Base-by-base conservation (phyloP, 1,140 invertebrate species). In the Ceratosolen solmsi region DNA sequence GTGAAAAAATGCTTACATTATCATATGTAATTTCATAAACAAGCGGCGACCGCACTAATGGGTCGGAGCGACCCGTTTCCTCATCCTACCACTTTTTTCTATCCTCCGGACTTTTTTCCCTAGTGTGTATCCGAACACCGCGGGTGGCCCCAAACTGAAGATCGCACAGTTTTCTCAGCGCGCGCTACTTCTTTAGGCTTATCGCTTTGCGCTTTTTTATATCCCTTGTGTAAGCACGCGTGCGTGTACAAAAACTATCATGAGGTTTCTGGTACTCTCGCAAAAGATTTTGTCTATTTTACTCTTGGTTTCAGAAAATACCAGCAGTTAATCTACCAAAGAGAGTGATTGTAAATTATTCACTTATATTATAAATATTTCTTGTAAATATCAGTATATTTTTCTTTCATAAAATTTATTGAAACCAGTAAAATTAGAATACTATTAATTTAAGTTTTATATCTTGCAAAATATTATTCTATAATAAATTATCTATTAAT, bases 1-100 rank as follows among this genome's bases (percentile, higher is more conserved):
- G 88, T 89, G 88, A 91, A 75, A 75, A 75, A 75, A 90, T 90
- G 90, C 90, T 91, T 91, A 91, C 89, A 91, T 91, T 91, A 91
- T 91, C 90, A 91, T 91, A 84, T 85, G 89, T 91, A 91, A 91
- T 91, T 91, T 90, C 86, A 89, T 91, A 91, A 91, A 91, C 90
- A 88, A 51, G 60, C 85, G 77, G 80, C 76, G 82, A 83, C 80
- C 51, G 71, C 82, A 75, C 83, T 74, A 81, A 76, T 83, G 75
- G 75, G 41, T 82, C n/a, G 65, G 33, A 68, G 33, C 33, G 33
- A 3, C 7, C 22, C 60, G 27, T 33, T 8, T 11, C 4, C 33
- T 25, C n/a, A 58, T 17, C 4, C 56, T 3, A 27, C 41, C 56
- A 3, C 54, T 22, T 63, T 75, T 41, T 76, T 15, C 63, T 51